Evolutionary conservation across 1,140 invertebrate species (phyloP), one percentile per base, ranked within the genome.

Genomic region (Calliphora vicina): DNA sequence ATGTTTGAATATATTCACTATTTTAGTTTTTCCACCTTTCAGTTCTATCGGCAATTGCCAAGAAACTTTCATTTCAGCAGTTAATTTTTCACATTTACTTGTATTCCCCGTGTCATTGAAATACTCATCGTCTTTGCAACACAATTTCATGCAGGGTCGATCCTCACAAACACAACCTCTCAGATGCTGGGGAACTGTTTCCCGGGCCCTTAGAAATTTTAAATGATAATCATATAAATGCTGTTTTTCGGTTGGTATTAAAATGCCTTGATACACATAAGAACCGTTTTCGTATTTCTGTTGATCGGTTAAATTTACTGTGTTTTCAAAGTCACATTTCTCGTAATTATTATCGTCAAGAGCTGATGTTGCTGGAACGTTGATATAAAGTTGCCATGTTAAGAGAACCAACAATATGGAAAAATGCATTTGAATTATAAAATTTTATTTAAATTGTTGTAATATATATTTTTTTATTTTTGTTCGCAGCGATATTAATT

Each of bases 111-210:
- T 26, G 6, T 9, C 10, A 1, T 80, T 9, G 20, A 43, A 61
- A 25, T 0, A 35, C 13, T 76, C n/a, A n/a, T n/a, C n/a, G 8
- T 42, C 73, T 42, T 35, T 17, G 20, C 73, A 76, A 76, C 73
- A 76, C 29, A 76, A 42, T 42, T 42, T 76, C 15, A 76, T 0
- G 20, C 73, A 76, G 0, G 73, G 73, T n/a, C 73, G 6, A 2
- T 67, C 9, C 8, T 80, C 20, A 76, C 73, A 76, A n/a, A 35
- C 73, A 43, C 73, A 76, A 4, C 27, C 73, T 76, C 73, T 35
- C 0, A 42, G 2, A 8, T 67, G 61, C 6, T 2, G 10, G 8
- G n/a, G n/a, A 23, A 67, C 61, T 12, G 61, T 10, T 67, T 23
- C 25, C 20, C 25, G 6, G 15, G 35, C 10, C 10, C 10, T 23